Conservation (phyloP, 2,888 invertebrate genomes). For the Drosophila anomalata region DNA sequence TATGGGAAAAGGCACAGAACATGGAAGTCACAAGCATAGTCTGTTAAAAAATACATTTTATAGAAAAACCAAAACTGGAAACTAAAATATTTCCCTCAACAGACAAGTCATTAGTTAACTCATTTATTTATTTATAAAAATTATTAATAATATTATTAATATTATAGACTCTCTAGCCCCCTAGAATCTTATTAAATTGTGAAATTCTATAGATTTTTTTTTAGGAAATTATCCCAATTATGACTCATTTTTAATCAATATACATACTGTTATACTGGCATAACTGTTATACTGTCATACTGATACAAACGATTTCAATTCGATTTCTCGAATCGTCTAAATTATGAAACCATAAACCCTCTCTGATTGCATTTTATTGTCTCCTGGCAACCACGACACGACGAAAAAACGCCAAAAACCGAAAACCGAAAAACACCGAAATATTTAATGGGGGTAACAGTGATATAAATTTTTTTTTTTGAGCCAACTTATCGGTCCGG, state of each 20-base stretch:
- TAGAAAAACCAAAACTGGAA: no score
- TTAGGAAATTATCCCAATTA: background rate
- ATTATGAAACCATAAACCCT: conserved; percentile 38
- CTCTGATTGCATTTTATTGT: conserved; percentile 58
- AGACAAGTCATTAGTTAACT: no score
- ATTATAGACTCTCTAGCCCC: no score
- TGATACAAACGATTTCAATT: conserved; percentile 31
- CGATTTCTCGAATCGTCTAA: conserved; percentile 20
- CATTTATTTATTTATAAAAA: no score
- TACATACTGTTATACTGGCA: background rate
- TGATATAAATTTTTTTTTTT: conserved; percentile 32
- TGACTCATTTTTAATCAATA: conserved; percentile 17
- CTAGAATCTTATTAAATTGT: no score
- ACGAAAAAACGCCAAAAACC: background rate
- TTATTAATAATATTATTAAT: no score
- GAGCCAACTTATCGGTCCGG: conserved; percentile 24
- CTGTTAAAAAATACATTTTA: background rate
- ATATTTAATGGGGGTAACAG: conserved; percentile 31
- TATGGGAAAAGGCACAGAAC: background rate
- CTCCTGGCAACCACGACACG: conserved; percentile 17
- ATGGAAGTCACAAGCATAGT: background rate
- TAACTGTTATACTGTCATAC: conserved; percentile 11
- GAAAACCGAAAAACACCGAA: conserved; percentile 12
- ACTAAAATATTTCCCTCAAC: no score
- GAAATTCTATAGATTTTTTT: background rate